Evolutionary conservation across 2,888 invertebrate genomes (phyloP), one percentile per base, ranked within the genome.

Genomic region (Hecatera dysodea): DNA sequence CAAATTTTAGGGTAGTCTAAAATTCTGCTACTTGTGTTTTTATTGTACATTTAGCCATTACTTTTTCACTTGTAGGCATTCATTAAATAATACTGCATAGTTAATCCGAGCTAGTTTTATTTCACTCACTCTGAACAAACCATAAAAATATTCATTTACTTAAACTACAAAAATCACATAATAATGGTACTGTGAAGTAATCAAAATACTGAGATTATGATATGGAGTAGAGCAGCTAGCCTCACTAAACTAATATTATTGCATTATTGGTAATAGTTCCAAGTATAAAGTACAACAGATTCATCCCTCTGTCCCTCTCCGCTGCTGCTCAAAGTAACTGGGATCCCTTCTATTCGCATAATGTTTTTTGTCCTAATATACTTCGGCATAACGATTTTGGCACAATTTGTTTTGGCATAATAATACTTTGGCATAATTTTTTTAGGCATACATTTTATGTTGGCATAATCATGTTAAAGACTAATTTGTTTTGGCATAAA

Each of bases 131-230:
- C 93, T 89, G 88, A 92, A 92, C 91, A 93, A 94, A 93, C 93
- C 91, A 93, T 94, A 95, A 94, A 95, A 95, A 94, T 94, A 95
- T 93, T 88, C 82, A 90, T 93, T 94, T 92, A 90, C 94, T 93
- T 94, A 94, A 88, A 91, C 93, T 95, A 95, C 84, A 90, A 93
- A 93, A 93, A 95, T 95, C 94, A 95, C 95, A 93, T 91, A 90
- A 84, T 83, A 89, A 91, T 90, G 91, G 91, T 94, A 94, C 90
- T 88, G 88, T 89, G 80, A 90, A 94, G 93, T 93, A 92, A 93
- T 93, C 73, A 92, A 90, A 92, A 88, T 89, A 89, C 86, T 86
- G 86, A 77, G 66, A n/a, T 78, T 67, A 88, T 91, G 90, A 91
- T 91, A 91, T 90, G 90, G 87, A 91, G 87, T 83, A 87, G 86